phyloP scores from a whole-genome alignment of 2,797 vertebrate species.

The Gymnothorax javanicus region DNA sequence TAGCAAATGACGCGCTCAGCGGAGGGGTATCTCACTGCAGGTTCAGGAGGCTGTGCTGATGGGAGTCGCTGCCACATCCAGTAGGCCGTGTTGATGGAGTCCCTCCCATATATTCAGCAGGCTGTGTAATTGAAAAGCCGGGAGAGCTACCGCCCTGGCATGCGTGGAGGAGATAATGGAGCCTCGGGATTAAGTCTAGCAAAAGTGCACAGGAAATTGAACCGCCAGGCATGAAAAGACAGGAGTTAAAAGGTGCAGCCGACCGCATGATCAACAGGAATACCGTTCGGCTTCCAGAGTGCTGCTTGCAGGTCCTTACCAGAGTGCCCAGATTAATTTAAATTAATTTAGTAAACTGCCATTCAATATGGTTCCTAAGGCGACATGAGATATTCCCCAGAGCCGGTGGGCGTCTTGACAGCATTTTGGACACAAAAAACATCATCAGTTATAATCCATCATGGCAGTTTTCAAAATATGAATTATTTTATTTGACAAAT shows the following conservation, averaged over 20 bases:
- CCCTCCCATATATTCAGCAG: neutral
- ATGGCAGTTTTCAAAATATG: neutral
- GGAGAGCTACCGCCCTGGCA: neutral
- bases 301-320: neutral
- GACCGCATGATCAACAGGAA: neutral
- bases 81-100: neutral
- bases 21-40: neutral
- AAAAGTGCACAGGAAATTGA: too few species aligned
- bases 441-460: neutral
- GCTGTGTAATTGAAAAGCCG: conserved; percentile 5
- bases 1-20: neutral
- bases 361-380: neutral
- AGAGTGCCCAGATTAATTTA: neutral
- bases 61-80: neutral
- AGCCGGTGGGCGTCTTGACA: neutral
- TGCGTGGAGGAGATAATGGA: neutral
- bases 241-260: neutral
- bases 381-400: neutral
- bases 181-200: neutral
- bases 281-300: neutral
- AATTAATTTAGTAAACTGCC: neutral
- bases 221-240: too few species aligned
- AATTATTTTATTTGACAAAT: neutral
- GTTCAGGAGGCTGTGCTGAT: neutral
- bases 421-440: neutral